Evolutionary conservation across 2,888 invertebrate species (phyloP).

Genomic region (Liopterus haemorrhoidalis): DNA sequence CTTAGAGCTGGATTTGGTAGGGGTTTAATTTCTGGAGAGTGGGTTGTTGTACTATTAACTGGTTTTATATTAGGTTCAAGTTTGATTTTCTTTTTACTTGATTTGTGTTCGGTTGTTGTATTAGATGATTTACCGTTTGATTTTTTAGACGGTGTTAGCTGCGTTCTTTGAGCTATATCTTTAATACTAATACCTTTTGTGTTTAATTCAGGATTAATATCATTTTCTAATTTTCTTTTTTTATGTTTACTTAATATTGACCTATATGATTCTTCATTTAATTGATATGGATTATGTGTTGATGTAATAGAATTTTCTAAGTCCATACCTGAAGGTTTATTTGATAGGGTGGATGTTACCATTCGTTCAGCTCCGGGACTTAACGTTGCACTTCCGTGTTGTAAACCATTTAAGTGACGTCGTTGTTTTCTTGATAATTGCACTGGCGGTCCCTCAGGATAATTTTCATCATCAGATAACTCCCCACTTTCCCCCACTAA

Average conservation of each 20-base stretch:
- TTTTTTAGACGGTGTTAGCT: constrained; percentile 43
- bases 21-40: constrained; percentile 20
- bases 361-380: constrained; percentile 42
- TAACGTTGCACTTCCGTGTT: constrained; percentile 37
- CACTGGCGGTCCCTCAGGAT: constrained; percentile 61
- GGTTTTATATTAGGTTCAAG: constrained; percentile 25
- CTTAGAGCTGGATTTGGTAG: constrained; percentile 33
- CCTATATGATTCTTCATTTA: constrained; percentile 60
- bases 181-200: constrained; percentile 70
- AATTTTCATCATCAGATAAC: constrained; percentile 71
- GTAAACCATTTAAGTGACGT: constrained; percentile 48
- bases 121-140: constrained; percentile 34
- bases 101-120: constrained; percentile 36
- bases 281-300: constrained; percentile 47
- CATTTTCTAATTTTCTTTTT: constrained; percentile 61
- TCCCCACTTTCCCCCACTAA: constrained; percentile 61
- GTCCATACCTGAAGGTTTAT: constrained; percentile 43
- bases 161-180: constrained; percentile 55
- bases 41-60: constrained; percentile 4
- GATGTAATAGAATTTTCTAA: constrained; percentile 43
- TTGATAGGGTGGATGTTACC: constrained; percentile 47
- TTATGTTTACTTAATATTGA: constrained; percentile 67
- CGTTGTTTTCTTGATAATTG: constrained; percentile 55
- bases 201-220: constrained; percentile 70
- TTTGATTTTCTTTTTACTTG: constrained; percentile 31